Evolutionary conservation across 1,140 invertebrate species (phyloP), one percentile per base, ranked within the genome.

Genomic region (Procambarus virginalis): DNA sequence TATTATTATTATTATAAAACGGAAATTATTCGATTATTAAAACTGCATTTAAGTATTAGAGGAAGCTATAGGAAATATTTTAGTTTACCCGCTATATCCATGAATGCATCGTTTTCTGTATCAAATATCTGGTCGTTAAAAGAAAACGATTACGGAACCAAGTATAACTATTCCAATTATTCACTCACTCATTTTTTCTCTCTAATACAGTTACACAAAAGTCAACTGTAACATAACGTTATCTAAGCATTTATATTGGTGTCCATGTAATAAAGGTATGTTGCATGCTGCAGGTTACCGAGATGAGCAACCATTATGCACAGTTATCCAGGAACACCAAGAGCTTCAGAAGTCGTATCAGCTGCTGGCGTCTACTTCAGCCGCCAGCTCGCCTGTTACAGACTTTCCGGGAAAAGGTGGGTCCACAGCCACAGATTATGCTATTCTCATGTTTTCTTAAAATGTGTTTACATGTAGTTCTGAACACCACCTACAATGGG

Each of bases 321-420:
- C 78, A 80, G 10, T 17, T 87, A 46, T 87, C 86, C 8, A 60
- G n/a, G 85, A 79, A 49, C 77, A 79, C 77, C 77, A 87, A 8
- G 86, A 80, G 58, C 64, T 79, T 17, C 86, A 87, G 86, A 87
- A 85, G 84, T 85, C 84, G 6, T 85, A 85, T 14, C 84, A 87
- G 60, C n/a, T 87, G 22, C 78, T 87, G 60, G 86, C 78, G 45
- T 87, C 86, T 49, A 87, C 86, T 45, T 73, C 86, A 22, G 64
- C 60, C 6, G 45, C 77, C 64, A 70, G 46, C 46, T 87, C 86
- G 8, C 68, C 86, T 5, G 46, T 45, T 2, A 20, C 70, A 0
- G 77, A 87, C 34, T 60, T 80, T 51, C n/a, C 60, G 20, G 78
- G 60, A 60, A 87, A 80, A 87, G 86, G 86, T 87, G 78, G 49